phyloP scores from a whole-genome alignment of 1,140 invertebrate genomes.

The Trachymyrmex septentrionalis region DNA sequence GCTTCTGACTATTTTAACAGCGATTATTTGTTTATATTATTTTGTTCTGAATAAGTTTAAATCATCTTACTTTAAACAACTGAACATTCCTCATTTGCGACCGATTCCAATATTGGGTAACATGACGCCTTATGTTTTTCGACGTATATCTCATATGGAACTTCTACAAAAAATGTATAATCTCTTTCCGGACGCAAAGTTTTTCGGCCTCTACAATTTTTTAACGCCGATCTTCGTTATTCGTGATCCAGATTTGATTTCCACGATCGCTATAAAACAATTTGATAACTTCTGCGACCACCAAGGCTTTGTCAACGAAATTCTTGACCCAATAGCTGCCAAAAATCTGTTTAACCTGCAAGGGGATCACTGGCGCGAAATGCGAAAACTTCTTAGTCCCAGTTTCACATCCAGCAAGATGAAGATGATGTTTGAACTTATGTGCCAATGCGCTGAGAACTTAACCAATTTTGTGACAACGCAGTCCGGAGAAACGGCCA shows the following conservation, averaged over 20 bases:
- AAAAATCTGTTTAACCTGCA: slow-evolving; percentile 42
- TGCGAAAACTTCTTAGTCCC: slow-evolving; percentile 58
- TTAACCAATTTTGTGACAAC: background rate
- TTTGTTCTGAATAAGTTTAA: background rate
- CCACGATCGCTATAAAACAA: slow-evolving; percentile 44
- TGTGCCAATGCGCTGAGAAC: slow-evolving; percentile 46
- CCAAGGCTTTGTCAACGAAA: background rate
- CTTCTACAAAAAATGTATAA: background rate
- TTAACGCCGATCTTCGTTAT: background rate
- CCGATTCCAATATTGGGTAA: slow-evolving; percentile 48
- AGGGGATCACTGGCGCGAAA: slow-evolving; percentile 56
- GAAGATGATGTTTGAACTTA: slow-evolving; percentile 59
- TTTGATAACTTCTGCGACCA: slow-evolving; percentile 65
- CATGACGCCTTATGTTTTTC: background rate
- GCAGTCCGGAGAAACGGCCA: background rate
- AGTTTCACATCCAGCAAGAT: slow-evolving; percentile 64
- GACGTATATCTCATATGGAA: background rate
- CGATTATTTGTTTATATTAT: slow-evolving; percentile 1
- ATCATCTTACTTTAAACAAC: background rate
- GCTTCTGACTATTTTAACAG: background rate
- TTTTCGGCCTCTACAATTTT: slow-evolving; percentile 59
- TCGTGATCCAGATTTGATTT: slow-evolving; percentile 58
- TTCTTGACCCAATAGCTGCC: slow-evolving; percentile 7
- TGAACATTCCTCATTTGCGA: background rate
- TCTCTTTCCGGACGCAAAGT: slow-evolving; percentile 11